Base-by-base conservation (phyloP, 2,888 invertebrate genomes). In the Sclerodermus sp. region DNA sequence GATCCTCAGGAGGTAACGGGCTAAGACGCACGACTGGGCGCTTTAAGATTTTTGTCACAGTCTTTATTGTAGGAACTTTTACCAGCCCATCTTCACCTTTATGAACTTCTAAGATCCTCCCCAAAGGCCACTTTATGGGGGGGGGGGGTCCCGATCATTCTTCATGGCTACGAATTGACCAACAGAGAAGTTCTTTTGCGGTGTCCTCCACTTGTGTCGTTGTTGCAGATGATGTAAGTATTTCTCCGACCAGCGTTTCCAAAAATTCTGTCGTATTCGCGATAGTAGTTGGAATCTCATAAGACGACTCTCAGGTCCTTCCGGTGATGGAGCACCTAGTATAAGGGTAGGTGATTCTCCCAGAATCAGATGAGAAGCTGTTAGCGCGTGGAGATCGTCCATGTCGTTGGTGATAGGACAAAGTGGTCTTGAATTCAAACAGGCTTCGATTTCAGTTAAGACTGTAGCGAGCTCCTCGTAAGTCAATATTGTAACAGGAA, bases 191-290 rank as follows among this genome's bases (percentile, higher is more conserved):
- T 34, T 34, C 6, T 8, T 12, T 4, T 3, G 4, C 4, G 13
- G n/a, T 34, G 6, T 12, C 13, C 12, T 30, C 66, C 65, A 66
- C 41, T 67, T 64, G 1, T 34, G 9, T 4, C 63, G 38, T 23
- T 62, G 55, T 43, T 67, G 67, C 0, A 70, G 53, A 1, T 48
- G 36, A 10, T 58, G 46, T 1, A 69, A 31, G 17, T 67, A 70
- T 16, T 69, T 67, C 0, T n/a, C n/a, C 4, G 49, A 31, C 63
- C 66, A 67, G 0, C 50, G n/a, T 13, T 55, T 52, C 64, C 68
- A 68, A 13, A 65, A 49, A 0, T 55, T 48, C 41, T 67, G 64
- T 6, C 18, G 31, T 37, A 57, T 49, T 1, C 41, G 40, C 4
- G 47, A 50, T 3, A 64, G 38, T 0, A 38, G 40, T 40, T 65